phyloP scores from a whole-genome alignment of 2,888 invertebrate genomes.

The Pogonocherus hispidulus region DNA sequence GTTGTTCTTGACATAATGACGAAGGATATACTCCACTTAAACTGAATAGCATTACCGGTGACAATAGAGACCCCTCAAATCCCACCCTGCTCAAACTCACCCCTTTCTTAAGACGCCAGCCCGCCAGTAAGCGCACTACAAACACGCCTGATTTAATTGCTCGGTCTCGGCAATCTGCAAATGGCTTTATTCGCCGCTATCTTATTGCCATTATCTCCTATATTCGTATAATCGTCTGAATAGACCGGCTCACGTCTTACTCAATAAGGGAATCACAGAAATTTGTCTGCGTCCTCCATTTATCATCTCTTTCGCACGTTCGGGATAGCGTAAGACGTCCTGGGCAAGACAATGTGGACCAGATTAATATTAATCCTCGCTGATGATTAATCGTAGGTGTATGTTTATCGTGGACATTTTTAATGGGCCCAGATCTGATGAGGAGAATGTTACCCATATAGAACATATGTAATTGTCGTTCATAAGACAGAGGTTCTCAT shows the following conservation, averaged over 20 bases:
- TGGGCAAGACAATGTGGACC: slow-evolving; percentile 24
- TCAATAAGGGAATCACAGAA: slow-evolving; percentile 50
- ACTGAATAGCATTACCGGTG: slow-evolving; percentile 14
- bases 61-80: slow-evolving; percentile 1
- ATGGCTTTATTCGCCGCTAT: slow-evolving; percentile 56
- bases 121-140: slow-evolving; percentile 46
- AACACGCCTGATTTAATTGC: slow-evolving; percentile 64
- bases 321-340: not conserved
- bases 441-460: too few relatives aligned
- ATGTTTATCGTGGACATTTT: not conserved
- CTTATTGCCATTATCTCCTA: slow-evolving; percentile 51
- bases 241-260: slow-evolving; percentile 50
- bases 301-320: slow-evolving; percentile 32
- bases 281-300: slow-evolving; percentile 44
- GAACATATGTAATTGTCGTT: too few relatives aligned
- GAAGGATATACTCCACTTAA: not conserved
- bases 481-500: too few relatives aligned
- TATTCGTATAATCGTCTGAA: slow-evolving; percentile 48
- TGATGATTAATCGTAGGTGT: slow-evolving; percentile 14
- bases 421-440: too few relatives aligned
- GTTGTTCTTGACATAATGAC: not conserved
- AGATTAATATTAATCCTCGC: slow-evolving; percentile 36
- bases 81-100: slow-evolving; percentile 28
- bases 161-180: slow-evolving; percentile 56
- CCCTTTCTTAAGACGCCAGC: slow-evolving; percentile 31